Base-by-base conservation (phyloP, 2,888 invertebrate species). In the Agrochola circellaris region DNA sequence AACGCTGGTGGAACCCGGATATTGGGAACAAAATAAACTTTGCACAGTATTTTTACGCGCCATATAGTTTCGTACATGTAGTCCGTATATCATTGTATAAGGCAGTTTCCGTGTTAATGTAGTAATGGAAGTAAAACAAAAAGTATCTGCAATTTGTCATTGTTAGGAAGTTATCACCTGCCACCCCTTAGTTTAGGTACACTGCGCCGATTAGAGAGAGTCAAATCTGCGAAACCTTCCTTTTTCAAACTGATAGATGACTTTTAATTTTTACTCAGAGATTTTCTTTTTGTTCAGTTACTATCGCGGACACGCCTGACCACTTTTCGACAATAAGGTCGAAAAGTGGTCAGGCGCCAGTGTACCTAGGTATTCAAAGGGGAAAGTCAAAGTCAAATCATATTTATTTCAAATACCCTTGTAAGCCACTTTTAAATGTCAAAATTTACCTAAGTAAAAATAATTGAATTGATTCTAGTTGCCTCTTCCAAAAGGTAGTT, bases 1-100 rank as follows among this genome's bases (percentile, higher is more conserved):
- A 75, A 67, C 65, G 66, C 58, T 58, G 77, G 75, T 81, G 78
- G 75, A 65, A 34, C 64, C 58, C 77, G 82, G 78, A 83, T 81
- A 81, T 83, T 87, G 75, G 73, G 54, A 75, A 70, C 73, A 64
- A 69, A 77, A 81, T 73, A 78, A 85, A 87, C 77, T 73, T 75
- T 62, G 74, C 26, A 23, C 68, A 64, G 56, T 73, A 77, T 73
- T 65, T 77, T 74, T 82, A 75, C 66, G 66, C 58, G 9, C 64
- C 58, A 60, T 60, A 66, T 73, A 70, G 68, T 66, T 71, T 58
- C 45, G 34, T 75, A 66, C 42, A 61, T 48, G 51, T 38, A 72
- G 62, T 68, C 34, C 67, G 34, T 82, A 71, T 51, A 56, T 77
- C 77, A 69, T 73, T 51, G 73, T 48, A 6, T 48, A n/a, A 26